Base-by-base conservation (phyloP, 2,797 vertebrate genomes). In the Anas bahamensis region DNA sequence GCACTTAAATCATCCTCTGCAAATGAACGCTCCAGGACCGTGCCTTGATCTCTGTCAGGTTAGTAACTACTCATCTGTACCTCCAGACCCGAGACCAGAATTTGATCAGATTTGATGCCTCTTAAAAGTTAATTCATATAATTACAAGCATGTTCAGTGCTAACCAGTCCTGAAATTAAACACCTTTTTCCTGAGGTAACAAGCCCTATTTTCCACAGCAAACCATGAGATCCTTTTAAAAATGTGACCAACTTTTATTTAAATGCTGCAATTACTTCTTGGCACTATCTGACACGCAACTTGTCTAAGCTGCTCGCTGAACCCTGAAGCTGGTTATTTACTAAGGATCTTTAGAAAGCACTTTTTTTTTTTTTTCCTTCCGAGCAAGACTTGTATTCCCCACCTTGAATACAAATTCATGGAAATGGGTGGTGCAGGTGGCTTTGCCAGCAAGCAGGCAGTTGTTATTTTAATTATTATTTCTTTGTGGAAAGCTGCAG, bases 301-400 rank as follows among this genome's bases (percentile, higher is more conserved):
- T 96, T 94, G 79, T 87, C 94, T 93, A 41, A 50, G 92, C 94
- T 96, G 93, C 72, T 97, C 89, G 10, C 72, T 97, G 94, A 97
- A 90, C 94, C 95, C 91, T 95, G 95, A 97, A 94, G 94, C 80
- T 94, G 88, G 83, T 90, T 97, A 97, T 97, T 98, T 97, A 96
- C 87, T 69, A 94, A 93, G 92, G 71, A 89, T 92, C 95, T 95
- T 95, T 81, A 90, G 88, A 94, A 97, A 91, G 77, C n/a, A 56
- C 29, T 48, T 14, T 46, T 74, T 94, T 95, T 91, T 85, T 94
- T 81, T 52, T n/a, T 61, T 23, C 56, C 83, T 94, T 79, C 88
- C 41, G 8, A 94, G 71, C 33, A 89, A 75, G 83, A 83, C 74
- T 91, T 39, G 64, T 35, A 84, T 89, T 44, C 93, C 83, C 91